phyloP scores from a whole-genome alignment of 2,113 vertebrate genomes.

The Nettapus auritus region DNA sequence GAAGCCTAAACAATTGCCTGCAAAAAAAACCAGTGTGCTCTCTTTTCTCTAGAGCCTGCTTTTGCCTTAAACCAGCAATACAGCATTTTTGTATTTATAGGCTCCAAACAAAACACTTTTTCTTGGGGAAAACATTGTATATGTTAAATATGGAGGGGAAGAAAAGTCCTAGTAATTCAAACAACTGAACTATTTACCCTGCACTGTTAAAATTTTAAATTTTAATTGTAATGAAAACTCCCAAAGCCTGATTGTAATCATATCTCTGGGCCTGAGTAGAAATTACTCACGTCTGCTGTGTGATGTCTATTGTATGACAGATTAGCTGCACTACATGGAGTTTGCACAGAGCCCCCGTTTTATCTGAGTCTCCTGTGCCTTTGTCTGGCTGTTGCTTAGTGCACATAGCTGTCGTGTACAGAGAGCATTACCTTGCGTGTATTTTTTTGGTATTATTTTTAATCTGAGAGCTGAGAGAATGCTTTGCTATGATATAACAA shows the following conservation, averaged over 20 bases:
- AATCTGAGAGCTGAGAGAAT: neutral
- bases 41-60: neutral
- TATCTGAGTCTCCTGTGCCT: neutral
- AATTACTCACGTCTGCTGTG: fast-evolving
- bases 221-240: neutral
- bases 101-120: neutral
- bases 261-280: neutral
- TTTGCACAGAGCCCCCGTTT: neutral
- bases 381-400: neutral
- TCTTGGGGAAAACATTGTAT: neutral
- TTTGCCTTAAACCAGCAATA: neutral
- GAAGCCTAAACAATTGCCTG: neutral
- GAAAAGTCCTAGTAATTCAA: neutral
- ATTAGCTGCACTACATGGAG: neutral
- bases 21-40: neutral
- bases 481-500: neutral
- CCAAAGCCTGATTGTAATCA: neutral
- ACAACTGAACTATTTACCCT: neutral
- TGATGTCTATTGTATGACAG: neutral
- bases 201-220: neutral
- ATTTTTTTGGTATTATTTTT: neutral
- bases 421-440: neutral
- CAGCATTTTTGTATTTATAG: neutral
- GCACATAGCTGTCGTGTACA: neutral
- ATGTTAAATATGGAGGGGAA: neutral